Evolutionary conservation across 2,113 vertebrate genomes (phyloP).

Genomic region (Gila orcuttii): DNA sequence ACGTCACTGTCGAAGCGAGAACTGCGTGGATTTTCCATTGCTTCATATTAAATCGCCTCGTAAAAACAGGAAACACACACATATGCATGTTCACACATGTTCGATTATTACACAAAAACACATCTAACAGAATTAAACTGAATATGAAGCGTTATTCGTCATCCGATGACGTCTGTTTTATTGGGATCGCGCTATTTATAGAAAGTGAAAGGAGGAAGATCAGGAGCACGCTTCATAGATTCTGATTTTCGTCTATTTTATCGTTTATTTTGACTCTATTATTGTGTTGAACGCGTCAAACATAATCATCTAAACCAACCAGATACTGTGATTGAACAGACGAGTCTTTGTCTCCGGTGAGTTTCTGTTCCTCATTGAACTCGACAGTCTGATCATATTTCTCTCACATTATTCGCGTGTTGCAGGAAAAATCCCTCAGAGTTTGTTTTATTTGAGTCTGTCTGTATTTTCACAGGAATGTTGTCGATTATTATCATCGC

Average conservation of each 20-base stretch:
- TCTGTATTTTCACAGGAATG: background rate
- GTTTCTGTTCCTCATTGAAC: too few relatives aligned
- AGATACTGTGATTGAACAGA: background rate
- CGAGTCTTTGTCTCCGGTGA: background rate
- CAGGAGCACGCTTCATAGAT: background rate
- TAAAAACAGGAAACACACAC: too few relatives aligned
- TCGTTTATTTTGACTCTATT: background rate
- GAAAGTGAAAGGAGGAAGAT: background rate
- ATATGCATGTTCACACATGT: too few relatives aligned
- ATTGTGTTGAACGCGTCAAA: background rate
- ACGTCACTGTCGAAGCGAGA: background rate
- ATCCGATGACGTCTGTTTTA: background rate
- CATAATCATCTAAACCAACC: background rate
- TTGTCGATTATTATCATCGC: background rate
- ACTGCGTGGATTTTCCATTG: too few relatives aligned
- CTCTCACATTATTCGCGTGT: too few relatives aligned
- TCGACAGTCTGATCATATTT: too few relatives aligned
- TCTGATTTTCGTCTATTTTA: background rate
- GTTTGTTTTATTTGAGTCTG: background rate
- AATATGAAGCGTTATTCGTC: too few relatives aligned
- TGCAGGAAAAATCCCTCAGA: background rate
- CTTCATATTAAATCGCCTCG: too few relatives aligned
- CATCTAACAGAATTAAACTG: too few relatives aligned
- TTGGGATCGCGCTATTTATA: background rate
- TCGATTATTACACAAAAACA: too few relatives aligned